Base-by-base conservation (phyloP, 1,140 invertebrate genomes). In the silkworm (Bombyx mori) region DNA sequence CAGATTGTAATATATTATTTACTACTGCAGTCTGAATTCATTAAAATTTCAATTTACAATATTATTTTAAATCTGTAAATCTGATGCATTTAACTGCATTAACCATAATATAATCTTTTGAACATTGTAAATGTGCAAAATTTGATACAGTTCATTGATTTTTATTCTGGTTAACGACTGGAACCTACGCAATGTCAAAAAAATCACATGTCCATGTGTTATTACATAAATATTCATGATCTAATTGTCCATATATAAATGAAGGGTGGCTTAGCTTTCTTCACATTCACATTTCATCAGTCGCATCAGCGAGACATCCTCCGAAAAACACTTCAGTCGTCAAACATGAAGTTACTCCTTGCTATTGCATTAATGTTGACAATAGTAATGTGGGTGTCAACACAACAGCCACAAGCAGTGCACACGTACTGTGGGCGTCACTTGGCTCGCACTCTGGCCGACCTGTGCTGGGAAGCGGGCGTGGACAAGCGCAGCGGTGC, bases 281-380 rank as follows among this genome's bases (percentile, higher is more conserved):
- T 12, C 48, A 49, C 48, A 49, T 49, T 49, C 48, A 49, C 48
- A 12, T 22, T 22, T 12, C n/a, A 22, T n/a, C 48, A n/a, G n/a
- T 49, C 3, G 48, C 7, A 22, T 7, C 48, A 49, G 12, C 1
- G 12, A 49, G 48, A 7, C 12, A 7, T 49, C 48, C 48, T 18
- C 7, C 3, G 7, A 3, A 9, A 49, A 3, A 49, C 2, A 3
- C 26, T 35, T 35, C 2, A 35, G 26, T 35, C 26, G 26, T 7
- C 45, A 47, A 12, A n/a, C 48, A 49, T 49, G 48, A 49, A 49
- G 48, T 49, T 12, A 7, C 3, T 49, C 7, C 48, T 49, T 35
- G 2, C 26, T 35, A 35, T 35, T 7, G 48, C 22, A 5, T 49
- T 49, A 12, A 7, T 49, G 10, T 49, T n/a, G 7, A n/a, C 22